Evolutionary conservation across 2,113 vertebrate species (phyloP).

Genomic region (Orthochromis indermauri): DNA sequence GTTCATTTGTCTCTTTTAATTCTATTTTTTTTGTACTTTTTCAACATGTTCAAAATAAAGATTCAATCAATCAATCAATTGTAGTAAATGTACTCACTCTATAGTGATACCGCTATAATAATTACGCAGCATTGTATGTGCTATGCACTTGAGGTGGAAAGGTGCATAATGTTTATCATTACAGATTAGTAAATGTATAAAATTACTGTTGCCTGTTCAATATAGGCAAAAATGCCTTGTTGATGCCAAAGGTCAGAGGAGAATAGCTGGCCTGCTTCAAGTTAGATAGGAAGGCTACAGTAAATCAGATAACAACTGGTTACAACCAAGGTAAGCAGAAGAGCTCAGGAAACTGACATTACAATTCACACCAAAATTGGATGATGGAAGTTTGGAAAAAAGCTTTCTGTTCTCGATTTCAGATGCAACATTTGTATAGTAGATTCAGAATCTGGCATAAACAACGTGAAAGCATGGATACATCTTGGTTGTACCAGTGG

Average conservation of each 20-base stretch:
- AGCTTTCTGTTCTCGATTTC: neutral
- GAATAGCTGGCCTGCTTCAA: neutral
- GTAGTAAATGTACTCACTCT: neutral
- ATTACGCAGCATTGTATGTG: rapidly evolving
- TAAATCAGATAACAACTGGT: neutral
- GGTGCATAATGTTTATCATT: neutral
- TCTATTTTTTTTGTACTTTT: too few relatives aligned
- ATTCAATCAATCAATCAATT: too few relatives aligned
- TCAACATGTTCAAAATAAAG: too few relatives aligned
- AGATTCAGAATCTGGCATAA: neutral
- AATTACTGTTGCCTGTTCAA: neutral
- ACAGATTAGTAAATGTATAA: neutral
- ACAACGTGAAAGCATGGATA: neutral
- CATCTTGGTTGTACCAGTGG: neutral
- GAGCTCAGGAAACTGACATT: neutral
- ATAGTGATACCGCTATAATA: neutral
- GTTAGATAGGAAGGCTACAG: neutral
- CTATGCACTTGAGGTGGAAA: neutral
- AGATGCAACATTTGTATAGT: neutral
- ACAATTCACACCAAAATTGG: neutral
- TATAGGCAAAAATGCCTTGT: neutral
- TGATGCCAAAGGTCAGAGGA: neutral
- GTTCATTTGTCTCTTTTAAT: too few relatives aligned
- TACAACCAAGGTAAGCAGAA: neutral
- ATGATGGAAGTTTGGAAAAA: neutral